Conservation (phyloP, 2,888 invertebrate species). For the Ophion obscuratus region DNA sequence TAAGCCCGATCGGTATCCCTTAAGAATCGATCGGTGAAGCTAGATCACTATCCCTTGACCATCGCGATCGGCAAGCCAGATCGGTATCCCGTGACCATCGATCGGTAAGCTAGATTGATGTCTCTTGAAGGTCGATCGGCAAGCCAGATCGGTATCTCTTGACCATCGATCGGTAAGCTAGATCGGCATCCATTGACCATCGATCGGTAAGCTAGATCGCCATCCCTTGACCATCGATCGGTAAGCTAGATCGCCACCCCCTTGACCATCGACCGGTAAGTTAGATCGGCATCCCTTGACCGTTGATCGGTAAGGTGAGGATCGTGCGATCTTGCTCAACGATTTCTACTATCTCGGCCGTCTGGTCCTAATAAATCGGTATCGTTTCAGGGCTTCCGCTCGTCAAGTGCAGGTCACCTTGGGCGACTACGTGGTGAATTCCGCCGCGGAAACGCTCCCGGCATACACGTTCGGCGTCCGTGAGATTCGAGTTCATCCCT, state of each 20-base stretch:
- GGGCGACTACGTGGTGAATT: slow-evolving; percentile 97
- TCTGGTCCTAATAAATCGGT: neutral
- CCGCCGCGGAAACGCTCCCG: slow-evolving; percentile 95
- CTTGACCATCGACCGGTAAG: no score
- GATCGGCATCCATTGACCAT: neutral
- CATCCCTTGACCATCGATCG: neutral
- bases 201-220: neutral
- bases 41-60: no score
- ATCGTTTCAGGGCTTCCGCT: slow-evolving; percentile 89
- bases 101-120: neutral
- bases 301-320: neutral
- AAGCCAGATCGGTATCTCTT: neutral
- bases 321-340: neutral
- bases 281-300: no score
- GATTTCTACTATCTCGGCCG: no score
- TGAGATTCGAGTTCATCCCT: slow-evolving; percentile 95
- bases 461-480: slow-evolving; percentile 97
- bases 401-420: slow-evolving; percentile 96
- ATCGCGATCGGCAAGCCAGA: no score
- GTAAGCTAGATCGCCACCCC: neutral
- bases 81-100: neutral
- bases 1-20: no score
- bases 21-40: no score
- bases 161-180: neutral
- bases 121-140: neutral